Evolutionary conservation across 2,797 vertebrate genomes (phyloP), one percentile per base, ranked within the genome.

Genomic region (Channa striata): DNA sequence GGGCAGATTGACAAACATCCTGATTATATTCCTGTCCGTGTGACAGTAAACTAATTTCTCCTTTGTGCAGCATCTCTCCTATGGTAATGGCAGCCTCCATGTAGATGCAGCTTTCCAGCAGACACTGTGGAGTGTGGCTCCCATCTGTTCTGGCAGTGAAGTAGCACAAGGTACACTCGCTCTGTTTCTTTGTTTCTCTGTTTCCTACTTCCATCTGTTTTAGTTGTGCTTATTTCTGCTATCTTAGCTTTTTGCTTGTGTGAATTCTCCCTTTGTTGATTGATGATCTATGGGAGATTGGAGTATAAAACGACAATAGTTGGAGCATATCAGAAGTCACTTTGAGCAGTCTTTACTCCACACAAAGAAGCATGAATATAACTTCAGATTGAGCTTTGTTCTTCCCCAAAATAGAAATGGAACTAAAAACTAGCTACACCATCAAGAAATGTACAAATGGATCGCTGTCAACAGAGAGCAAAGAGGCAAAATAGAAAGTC

Each of bases 31-130:
- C 53, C 17, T 19, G 30, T 68, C 34, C 16, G 12, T n/a, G 11
- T 59, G 7, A 25, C 30, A 33, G 2, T 56, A 16, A 48, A 11
- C n/a, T 19, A 5, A 6, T 46, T 43, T 17, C 25, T 44, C 70
- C 40, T 25, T 30, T 49, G 16, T 83, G 75, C 89, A 99, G 97
- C 97, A 99, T 87, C 88, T 99, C 68, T 98, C 97, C 13, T 97
- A 98, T 0, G 97, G 96, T 39, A 96, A 94, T 4, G 92, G 93
- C 60, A 96, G 95, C 76, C 91, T 97, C 53, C 96, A 97, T 0
- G 97, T 99, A 44, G 97, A 98, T 14, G 97, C 97, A 17, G 96
- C 97, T 34, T 99, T 99, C 90, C 97, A 99, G 92, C 97, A 98
- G 89, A 99, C 97, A 0, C 95, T 99, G 7, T 99, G 97, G 97